Evolutionary conservation across 1,140 invertebrate species (phyloP), one percentile per base, ranked within the genome.

Genomic region (Aphaenogaster floridana): DNA sequence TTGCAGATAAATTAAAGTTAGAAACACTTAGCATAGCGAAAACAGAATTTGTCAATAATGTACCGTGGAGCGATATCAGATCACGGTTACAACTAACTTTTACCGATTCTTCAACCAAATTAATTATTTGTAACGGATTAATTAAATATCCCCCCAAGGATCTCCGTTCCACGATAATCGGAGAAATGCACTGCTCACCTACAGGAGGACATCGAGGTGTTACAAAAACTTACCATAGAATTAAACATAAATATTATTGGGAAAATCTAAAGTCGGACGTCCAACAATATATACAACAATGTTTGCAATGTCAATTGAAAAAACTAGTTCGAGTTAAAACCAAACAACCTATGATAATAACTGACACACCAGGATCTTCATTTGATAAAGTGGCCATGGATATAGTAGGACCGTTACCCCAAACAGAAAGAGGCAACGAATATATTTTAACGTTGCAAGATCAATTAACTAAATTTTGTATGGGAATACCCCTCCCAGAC

Each of bases 361-460:
- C 85, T 0, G 84, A 86, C 21, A 83, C 61, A 0, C 80, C 87
- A 0, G 69, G 81, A 13, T 42, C 28, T 3, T n/a, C n/a, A n/a
- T n/a, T n/a, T n/a, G 68, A 80, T 0, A 85, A 86, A 34, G 39
- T 87, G 11, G 68, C 85, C 0, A 71, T 90, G 57, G 87, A 90
- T 28, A 86, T 88, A 0, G 87, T 90, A 11, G 87, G 84, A 2
- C 59, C 68, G 0, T 15, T 90, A 17, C 64, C 83, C 0, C 34
- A 4, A 72, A 88, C 89, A 0, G 34, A 76, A 4, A 13, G 34
- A 0, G 59, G 42, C 0, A 80, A 89, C 11, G 54, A 71, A 54
- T 87, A 78, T 7, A 89, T 90, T 39, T 59, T 86, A 7, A 88
- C 90, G 1, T 78, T 91, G 9, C 91, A 93, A 87, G 90, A 83